phyloP scores from a whole-genome alignment of 2,797 vertebrate genomes.

The Gorsachius magnificus region DNA sequence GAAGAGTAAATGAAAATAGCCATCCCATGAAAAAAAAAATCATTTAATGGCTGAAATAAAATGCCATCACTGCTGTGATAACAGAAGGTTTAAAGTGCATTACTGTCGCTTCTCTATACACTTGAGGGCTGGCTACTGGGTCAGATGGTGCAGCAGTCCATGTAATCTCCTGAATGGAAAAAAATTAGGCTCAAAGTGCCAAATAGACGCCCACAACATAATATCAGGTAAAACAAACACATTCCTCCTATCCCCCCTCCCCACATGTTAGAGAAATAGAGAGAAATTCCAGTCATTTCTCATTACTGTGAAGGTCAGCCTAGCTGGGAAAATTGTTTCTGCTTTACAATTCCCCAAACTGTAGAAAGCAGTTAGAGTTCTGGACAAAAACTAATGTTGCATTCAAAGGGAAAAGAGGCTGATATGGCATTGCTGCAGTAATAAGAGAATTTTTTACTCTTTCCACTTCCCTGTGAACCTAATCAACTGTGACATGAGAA shows the following conservation, averaged over 20 bases:
- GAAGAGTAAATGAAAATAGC: conserved; percentile 73
- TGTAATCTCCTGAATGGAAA: conserved; percentile 86
- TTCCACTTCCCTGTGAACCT: conserved; percentile 91
- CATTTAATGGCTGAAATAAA: conserved; percentile 72
- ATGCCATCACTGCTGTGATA: conserved; percentile 69
- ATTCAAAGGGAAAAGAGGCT: conserved; percentile 86
- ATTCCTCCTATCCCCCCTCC: conserved; percentile 47
- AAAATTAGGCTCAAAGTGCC: conserved; percentile 79
- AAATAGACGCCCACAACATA: conserved; percentile 77
- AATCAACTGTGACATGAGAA: conserved; percentile 99
- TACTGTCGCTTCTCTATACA: conserved; percentile 76
- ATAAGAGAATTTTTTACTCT: conserved; percentile 87
- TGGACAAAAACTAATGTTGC: conserved; percentile 87
- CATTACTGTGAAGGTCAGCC: conserved; percentile 86
- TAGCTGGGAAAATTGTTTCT: conserved; percentile 87
- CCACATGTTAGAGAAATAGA: conserved; percentile 78
- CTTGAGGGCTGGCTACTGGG: conserved; percentile 80
- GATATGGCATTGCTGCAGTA: conserved; percentile 82
- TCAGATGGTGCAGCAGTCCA: conserved; percentile 86
- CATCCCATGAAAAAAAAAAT: conserved; percentile 49
- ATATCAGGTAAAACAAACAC: conserved; percentile 80
- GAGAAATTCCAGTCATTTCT: conserved; percentile 84
- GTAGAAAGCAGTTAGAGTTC: conserved; percentile 85
- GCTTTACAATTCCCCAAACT: conserved; percentile 86
- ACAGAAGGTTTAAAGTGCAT: conserved; percentile 82